A percentile compares a stretch with the other conserved stretches of the same genome.
Evolutionary conservation across 2,888 invertebrate genomes (phyloP).

Genomic region (Tetragnatha montana): DNA sequence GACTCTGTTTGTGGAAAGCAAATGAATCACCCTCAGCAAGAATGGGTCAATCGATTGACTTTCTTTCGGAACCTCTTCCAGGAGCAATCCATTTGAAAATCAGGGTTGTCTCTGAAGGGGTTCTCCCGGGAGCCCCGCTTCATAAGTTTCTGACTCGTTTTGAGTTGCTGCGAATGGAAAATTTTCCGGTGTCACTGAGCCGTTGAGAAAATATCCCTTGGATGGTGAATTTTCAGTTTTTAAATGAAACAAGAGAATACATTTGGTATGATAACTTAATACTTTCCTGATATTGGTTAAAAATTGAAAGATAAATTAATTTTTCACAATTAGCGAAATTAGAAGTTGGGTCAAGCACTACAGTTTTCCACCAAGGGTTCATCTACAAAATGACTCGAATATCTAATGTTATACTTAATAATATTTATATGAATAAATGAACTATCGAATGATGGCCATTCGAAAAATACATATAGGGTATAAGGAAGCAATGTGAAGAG

Average conservation of each 20-base stretch:
- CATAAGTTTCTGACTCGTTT: neutral
- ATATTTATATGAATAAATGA: too few relatives aligned
- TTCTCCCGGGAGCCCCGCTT: neutral
- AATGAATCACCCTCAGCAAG: conserved; percentile 47
- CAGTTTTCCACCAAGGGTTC: too few relatives aligned
- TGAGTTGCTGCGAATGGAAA: neutral
- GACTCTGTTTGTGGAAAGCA: conserved; percentile 48
- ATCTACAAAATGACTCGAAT: too few relatives aligned
- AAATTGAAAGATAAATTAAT: neutral
- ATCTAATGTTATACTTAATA: too few relatives aligned
- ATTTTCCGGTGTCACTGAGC: neutral
- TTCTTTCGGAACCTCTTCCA: neutral
- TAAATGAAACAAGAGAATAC: neutral
- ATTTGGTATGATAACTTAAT: neutral
- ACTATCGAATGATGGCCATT: too few relatives aligned
- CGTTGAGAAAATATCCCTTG: neutral
- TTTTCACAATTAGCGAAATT: too few relatives aligned
- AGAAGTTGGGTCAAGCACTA: too few relatives aligned
- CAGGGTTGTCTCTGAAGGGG: neutral
- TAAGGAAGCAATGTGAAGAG: too few relatives aligned
- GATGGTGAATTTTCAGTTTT: neutral
- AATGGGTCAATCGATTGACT: conserved; percentile 32
- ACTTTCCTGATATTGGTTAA: neutral
- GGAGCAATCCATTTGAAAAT: conserved; percentile 37
- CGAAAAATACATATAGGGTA: too few relatives aligned